phyloP scores from a whole-genome alignment of 37 sponge, comb jelly and placozoan genomes.

The Amphimedon queenslandica region DNA sequence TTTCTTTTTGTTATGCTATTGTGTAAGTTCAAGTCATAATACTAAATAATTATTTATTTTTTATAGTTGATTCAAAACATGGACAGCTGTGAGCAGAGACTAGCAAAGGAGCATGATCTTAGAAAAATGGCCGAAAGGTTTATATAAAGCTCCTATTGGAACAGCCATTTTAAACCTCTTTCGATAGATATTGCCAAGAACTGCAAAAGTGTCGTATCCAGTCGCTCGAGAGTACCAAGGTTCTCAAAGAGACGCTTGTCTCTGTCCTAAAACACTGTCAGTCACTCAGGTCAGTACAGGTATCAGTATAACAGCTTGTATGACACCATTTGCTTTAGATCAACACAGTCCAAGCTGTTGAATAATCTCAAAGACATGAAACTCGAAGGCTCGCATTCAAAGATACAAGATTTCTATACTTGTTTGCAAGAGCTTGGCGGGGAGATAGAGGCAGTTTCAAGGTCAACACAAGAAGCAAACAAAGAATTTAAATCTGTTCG shows the following conservation, averaged over 20 bases:
- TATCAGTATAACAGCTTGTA: background rate
- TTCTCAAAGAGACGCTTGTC: constrained; percentile 9
- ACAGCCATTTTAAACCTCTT: too few relatives aligned
- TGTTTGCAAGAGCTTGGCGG: constrained; percentile 28
- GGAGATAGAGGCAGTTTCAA: constrained; percentile 55
- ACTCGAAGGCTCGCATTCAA: too few relatives aligned
- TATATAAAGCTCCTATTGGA: too few relatives aligned
- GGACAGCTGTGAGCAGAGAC: constrained; percentile 12
- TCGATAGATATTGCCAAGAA: constrained; percentile 7
- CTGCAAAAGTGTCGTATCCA: constrained; percentile 34
- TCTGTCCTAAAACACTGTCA: constrained; percentile 27
- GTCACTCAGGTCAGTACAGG: constrained; percentile 26
- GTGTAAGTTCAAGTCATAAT: too few relatives aligned
- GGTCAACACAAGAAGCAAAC: constrained; percentile 3
- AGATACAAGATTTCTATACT: too few relatives aligned
- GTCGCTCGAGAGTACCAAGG: background rate
- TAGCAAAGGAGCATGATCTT: constrained; percentile 42
- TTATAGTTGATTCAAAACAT: constrained; percentile 23
- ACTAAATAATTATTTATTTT: too few relatives aligned
- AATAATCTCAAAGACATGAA: too few relatives aligned
- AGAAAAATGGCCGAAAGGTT: constrained; percentile 34
- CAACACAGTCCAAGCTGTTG: too few relatives aligned
- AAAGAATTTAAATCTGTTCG: background rate
- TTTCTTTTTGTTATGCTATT: too few relatives aligned
- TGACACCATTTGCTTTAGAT: background rate